These are phyloP conservation scores for Mystacornis crossleyi DNA, from an alignment of 2,113 vertebrate genomes.

Conservation along the genomic window DNA sequence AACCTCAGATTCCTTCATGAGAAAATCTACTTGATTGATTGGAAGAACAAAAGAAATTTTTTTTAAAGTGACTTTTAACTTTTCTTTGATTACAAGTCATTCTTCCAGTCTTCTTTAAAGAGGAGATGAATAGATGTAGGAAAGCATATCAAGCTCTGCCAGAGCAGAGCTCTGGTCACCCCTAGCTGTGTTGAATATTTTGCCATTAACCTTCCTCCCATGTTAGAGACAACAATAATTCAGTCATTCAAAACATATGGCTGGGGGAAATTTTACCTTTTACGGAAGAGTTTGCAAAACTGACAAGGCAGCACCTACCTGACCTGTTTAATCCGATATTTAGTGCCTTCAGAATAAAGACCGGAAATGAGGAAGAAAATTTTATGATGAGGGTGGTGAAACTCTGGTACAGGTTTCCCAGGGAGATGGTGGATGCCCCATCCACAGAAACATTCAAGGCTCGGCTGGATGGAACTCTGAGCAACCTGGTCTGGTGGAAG, in stretches of 20 bases:
- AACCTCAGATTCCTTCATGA: neutral
- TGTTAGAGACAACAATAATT: fast-evolving
- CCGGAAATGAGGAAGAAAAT: neutral
- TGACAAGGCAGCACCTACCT: fast-evolving
- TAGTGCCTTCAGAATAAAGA: neutral
- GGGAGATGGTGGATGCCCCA: neutral
- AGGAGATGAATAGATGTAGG: neutral
- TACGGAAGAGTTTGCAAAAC: neutral
- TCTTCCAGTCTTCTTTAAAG: neutral
- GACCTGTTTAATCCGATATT: neutral
- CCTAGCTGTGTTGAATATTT: neutral
- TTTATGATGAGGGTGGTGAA: neutral
- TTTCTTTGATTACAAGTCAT: neutral
- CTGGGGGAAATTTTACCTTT: neutral
- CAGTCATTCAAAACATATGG: neutral
- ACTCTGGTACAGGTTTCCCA: neutral
- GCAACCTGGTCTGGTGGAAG: neutral
- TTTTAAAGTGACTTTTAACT: neutral
- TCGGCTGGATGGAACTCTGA: neutral
- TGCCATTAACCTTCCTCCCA: neutral
- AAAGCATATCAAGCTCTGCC: neutral
- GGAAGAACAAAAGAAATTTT: neutral
- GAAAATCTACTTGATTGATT: neutral
- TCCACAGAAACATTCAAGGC: neutral
- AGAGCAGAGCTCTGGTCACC: neutral